Evolutionary conservation across 1,140 invertebrate species (phyloP).

Genomic region (Sinella curviseta): DNA sequence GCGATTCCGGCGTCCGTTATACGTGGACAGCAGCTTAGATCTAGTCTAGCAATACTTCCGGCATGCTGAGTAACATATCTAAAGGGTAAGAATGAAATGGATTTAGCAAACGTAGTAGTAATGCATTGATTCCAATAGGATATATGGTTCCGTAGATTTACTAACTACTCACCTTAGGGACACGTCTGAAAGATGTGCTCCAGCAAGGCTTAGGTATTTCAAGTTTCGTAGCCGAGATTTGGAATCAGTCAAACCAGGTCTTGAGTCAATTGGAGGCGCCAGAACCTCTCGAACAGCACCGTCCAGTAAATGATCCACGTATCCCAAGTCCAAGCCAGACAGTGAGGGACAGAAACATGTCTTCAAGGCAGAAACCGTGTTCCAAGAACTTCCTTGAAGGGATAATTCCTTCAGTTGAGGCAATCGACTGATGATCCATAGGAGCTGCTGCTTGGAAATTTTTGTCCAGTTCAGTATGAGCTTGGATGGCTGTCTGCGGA

Average conservation of each 20-base stretch:
- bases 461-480: slow-evolving; percentile 82
- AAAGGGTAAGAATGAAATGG: neutral
- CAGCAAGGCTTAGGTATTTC: slow-evolving; percentile 72
- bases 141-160: neutral
- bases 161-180: slow-evolving; percentile 60
- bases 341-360: slow-evolving; percentile 80
- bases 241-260: slow-evolving; percentile 78
- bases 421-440: slow-evolving; percentile 81
- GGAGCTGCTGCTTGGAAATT: slow-evolving; percentile 78
- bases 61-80: slow-evolving; percentile 76
- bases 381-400: slow-evolving; percentile 75
- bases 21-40: slow-evolving; percentile 81
- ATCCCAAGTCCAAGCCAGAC: slow-evolving; percentile 72
- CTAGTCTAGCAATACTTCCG: slow-evolving; percentile 69
- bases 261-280: slow-evolving; percentile 78
- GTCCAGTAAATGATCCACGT: slow-evolving; percentile 78
- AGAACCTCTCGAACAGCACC: slow-evolving; percentile 76
- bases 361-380: slow-evolving; percentile 73
- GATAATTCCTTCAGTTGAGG: slow-evolving; percentile 78
- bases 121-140: neutral
- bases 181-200: slow-evolving; percentile 85
- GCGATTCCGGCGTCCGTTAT: slow-evolving; percentile 86
- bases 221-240: slow-evolving; percentile 77
- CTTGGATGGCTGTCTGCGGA: slow-evolving; percentile 79
- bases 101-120: too few relatives aligned